Base-by-base conservation (phyloP, 1,140 invertebrate genomes). In the Drosophila quadrilineata region DNA sequence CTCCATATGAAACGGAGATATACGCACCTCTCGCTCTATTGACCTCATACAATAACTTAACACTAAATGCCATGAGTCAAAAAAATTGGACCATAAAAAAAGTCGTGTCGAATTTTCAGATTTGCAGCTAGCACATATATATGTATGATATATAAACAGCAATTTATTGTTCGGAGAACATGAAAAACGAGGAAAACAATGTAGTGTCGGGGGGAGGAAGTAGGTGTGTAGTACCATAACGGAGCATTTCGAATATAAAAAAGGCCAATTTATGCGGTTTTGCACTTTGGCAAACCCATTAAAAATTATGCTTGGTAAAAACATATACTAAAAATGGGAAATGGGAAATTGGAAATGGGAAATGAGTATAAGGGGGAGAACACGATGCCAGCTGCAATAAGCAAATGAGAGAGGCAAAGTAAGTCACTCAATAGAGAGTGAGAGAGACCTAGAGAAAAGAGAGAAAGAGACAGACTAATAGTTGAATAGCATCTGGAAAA, bases 401-500 rank as follows among this genome's bases (percentile, higher is more conserved):
- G 48, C 43, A 60, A 50, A 50, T 24, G 43, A 49, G 17, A 49
- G 19, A 31, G 38, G 4, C 8, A 17, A 1, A 28, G 10, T 19
- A 48, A 16, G 22, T 16, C n/a, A n/a, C 12, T 29, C 22, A 9
- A 8, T 16, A 28, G 17, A 16, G 14, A 56, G 10, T 6, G 21
- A 33, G 3, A 43, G 36, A 43, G 35, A 43, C 21, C 14, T 12
- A 64, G 21, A 14, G 41, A n/a, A 38, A 6, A 26, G 33, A 36
- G 28, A 6, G 24, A 17, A 2, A n/a, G 16, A 22, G 28, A 31
- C 26, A 41, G 49, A 3, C n/a, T 9, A 38, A 17, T 8, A 26
- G 63, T n/a, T n/a, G n/a, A n/a, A n/a, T n/a, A 80, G 76, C 76
- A 80, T 80, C 76, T 80, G 77, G 79, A 84, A 82, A 82, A 73